A percentile compares a stretch with the other conserved stretches of the same genome.
Evolutionary conservation across 2,113 vertebrate genomes (phyloP).

Genomic region (Ammospiza nelsoni): DNA sequence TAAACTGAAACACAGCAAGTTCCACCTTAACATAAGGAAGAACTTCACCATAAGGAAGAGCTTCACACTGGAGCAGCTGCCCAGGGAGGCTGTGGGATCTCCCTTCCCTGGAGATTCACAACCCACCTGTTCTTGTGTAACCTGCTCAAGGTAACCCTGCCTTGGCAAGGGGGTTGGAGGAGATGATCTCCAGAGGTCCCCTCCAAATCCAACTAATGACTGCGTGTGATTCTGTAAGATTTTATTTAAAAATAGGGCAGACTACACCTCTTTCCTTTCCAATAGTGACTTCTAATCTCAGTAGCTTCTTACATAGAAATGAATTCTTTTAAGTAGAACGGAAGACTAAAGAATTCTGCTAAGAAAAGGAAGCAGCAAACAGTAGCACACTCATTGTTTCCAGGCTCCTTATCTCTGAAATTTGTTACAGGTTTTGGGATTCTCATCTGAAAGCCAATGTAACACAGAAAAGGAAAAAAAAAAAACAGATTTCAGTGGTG

Average conservation of each 20-base stretch:
- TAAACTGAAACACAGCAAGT: accelerated
- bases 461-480: neutral
- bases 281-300: neutral
- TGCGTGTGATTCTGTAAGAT: neutral
- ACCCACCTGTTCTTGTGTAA: neutral
- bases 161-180: neutral
- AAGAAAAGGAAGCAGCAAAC: neutral
- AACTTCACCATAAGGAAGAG: neutral
- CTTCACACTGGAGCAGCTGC: neutral
- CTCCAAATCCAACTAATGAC: neutral
- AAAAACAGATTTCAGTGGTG: neutral
- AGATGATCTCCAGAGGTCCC: neutral
- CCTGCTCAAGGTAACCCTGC: neutral
- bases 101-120: neutral
- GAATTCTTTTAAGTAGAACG: neutral
- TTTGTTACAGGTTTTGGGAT: neutral
- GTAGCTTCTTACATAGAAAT: neutral
- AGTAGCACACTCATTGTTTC: neutral
- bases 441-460: neutral
- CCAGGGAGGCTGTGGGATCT: neutral
- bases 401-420: neutral
- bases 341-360: neutral
- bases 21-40: neutral
- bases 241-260: neutral
- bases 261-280: neutral